These are phyloP conservation scores for Tetragnatha montana DNA, from an alignment of 2,888 invertebrate genomes.

Conservation along the genomic window DNA sequence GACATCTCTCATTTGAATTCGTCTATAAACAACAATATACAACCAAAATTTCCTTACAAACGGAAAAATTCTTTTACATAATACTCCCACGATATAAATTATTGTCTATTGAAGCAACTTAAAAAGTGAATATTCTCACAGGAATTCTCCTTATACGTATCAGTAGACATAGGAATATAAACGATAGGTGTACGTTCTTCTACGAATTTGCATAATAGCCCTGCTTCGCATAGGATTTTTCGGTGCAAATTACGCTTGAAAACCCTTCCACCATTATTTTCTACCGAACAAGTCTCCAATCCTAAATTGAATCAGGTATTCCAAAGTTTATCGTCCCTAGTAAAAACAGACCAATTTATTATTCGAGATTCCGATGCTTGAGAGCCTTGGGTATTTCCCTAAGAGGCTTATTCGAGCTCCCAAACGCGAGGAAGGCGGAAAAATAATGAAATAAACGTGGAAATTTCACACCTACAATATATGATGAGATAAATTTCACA, in stretches of 20 bases:
- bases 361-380: neutral
- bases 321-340: neutral
- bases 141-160: neutral
- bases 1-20: too few species aligned
- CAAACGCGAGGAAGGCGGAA: neutral
- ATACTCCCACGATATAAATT: too few species aligned
- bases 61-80: too few species aligned
- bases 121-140: too few species aligned
- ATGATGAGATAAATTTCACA: neutral
- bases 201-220: neutral
- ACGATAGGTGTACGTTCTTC: neutral
- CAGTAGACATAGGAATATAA: neutral
- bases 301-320: neutral
- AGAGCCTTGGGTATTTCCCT: neutral
- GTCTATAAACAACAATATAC: too few species aligned
- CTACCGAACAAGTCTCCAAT: neutral
- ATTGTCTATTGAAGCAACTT: too few species aligned
- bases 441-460: neutral
- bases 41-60: too few species aligned
- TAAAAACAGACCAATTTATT: constrained; percentile 1
- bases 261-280: neutral
- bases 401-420: neutral
- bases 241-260: neutral
- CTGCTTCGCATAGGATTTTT: neutral
- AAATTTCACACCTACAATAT: neutral